Evolutionary conservation across 2,797 vertebrate genomes (phyloP), one percentile per base, ranked within the genome.

Genomic region (Coregonus suidteri): DNA sequence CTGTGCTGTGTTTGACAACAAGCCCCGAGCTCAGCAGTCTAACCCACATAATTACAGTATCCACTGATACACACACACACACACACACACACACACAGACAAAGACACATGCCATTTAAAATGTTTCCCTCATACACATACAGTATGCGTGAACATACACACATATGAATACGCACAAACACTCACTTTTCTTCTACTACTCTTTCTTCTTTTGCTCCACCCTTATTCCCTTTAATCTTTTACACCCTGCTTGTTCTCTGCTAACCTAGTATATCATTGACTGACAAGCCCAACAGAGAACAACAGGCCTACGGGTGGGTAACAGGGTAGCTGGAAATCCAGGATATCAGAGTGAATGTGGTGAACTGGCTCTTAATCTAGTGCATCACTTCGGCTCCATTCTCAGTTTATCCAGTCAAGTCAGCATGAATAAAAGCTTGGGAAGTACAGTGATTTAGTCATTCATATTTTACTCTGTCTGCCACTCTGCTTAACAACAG

Each of bases 381-480:
- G 68, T 13, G n/a, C 41, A 51, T 71, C 18, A 41, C 41, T n/a
- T 88, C 70, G 82, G 83, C 84, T 91, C 87, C 71, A 80, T 85
- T 88, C 31, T 88, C 90, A 88, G 51, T 81, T 88, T 88, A 88
- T 89, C 89, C 79, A 85, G 88, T 91, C 84, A 91, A 91, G 91
- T 90, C 88, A 93, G 91, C 87, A 88, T 88, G 87, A 89, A 91
- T 90, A 91, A 90, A 25, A 89, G 90, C 90, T 88, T 90, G 88
- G 85, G 82, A 87, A 90, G 88, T 83, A 82, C 89, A 88, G 89
- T 91, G 93, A 92, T 93, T 93, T 91, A 83, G 87, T 89, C 90
- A 91, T 93, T 91, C 92, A 93, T 93, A 93, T 93, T 93, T 92
- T 86, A 93, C 86, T 90, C 86, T 67, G 87, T 91, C 91, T 91